Percentiles rank a stretch among this genome's conserved stretches.
Evolutionary conservation across 2,888 invertebrate species (phyloP).

Genomic region (Mimas tiliae): DNA sequence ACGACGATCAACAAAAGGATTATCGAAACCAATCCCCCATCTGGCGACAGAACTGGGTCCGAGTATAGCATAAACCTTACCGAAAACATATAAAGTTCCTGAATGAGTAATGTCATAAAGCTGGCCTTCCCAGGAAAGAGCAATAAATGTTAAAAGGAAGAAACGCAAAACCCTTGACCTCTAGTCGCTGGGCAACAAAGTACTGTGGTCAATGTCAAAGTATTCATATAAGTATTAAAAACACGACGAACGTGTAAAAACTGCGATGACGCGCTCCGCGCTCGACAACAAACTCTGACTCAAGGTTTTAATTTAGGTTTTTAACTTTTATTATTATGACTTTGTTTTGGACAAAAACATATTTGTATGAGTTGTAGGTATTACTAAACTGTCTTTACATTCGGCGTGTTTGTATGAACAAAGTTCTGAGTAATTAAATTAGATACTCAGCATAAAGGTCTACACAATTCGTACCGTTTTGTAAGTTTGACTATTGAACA

Average conservation of each 20-base stretch:
- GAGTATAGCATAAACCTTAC: too few relatives aligned
- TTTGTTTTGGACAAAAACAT: neutral
- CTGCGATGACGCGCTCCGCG: constrained; percentile 1
- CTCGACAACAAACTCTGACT: constrained; percentile 1
- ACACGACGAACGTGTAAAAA: constrained; percentile 1
- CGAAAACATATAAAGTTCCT: too few relatives aligned
- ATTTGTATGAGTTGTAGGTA: too few relatives aligned
- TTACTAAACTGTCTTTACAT: too few relatives aligned
- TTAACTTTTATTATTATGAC: neutral
- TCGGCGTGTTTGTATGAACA: too few relatives aligned
- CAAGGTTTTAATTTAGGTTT: constrained; percentile 2
- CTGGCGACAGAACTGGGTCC: too few relatives aligned
- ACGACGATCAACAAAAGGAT: too few relatives aligned
- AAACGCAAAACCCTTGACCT: neutral
- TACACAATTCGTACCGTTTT: too few relatives aligned
- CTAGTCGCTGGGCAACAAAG: neutral
- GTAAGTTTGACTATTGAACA: too few relatives aligned
- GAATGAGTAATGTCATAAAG: neutral
- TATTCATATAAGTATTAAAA: neutral
- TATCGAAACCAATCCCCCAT: too few relatives aligned
- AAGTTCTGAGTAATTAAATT: too few relatives aligned
- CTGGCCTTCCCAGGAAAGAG: neutral
- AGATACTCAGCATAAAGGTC: too few relatives aligned
- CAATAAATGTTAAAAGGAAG: neutral
- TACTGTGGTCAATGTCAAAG: constrained; percentile 17